Base-by-base conservation (phyloP, 2,113 vertebrate genomes). In the Cromileptes altivelis region DNA sequence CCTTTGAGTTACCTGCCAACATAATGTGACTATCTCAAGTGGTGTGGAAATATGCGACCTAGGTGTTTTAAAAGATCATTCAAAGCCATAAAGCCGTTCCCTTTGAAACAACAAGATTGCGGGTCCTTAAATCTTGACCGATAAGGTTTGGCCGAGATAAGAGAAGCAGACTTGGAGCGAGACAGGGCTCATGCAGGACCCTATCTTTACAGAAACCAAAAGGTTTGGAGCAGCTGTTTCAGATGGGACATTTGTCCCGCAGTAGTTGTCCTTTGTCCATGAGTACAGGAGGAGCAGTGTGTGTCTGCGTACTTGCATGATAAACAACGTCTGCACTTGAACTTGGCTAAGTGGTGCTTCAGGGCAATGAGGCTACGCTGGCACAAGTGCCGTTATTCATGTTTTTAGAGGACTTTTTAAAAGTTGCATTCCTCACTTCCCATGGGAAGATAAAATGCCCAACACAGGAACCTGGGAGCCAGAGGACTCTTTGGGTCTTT, bases 11-110 rank as follows among this genome's bases (percentile, higher is more conserved):
- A 79, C 76, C 82, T 75, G 85, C 92, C 83, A 85, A 83, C 78
- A 82, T 65, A 72, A 87, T 77, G 76, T 14, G 72, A 80, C 82
- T 87, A 91, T 93, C 88, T 90, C 69, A 69, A 85, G 84, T 70
- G 18, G 77, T 82, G 77, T 78, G 82, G 87, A 91, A 92, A 90
- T 89, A 75, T 89, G 75, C 83, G 71, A 85, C 84, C 75, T 81
- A 92, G 93, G 91, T 93, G 92, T 94, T 94, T 90, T 61, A 84
- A 90, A 80, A 93, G 91, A 88, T 91, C 73, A 93, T 87, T 75
- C 71, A 63, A 77, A 82, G 84, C 82, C 81, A 92, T 93, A 92
- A 93, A 94, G 73, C 85, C 80, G 84, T 86, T 90, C 84, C 88
- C 87, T 92, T 93, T 91, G 88, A 94, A 92, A 87, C 88, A 90